Evolutionary conservation across 2,113 vertebrate genomes (phyloP), one percentile per base, ranked within the genome.

Genomic region (Crotalus horridus): DNA sequence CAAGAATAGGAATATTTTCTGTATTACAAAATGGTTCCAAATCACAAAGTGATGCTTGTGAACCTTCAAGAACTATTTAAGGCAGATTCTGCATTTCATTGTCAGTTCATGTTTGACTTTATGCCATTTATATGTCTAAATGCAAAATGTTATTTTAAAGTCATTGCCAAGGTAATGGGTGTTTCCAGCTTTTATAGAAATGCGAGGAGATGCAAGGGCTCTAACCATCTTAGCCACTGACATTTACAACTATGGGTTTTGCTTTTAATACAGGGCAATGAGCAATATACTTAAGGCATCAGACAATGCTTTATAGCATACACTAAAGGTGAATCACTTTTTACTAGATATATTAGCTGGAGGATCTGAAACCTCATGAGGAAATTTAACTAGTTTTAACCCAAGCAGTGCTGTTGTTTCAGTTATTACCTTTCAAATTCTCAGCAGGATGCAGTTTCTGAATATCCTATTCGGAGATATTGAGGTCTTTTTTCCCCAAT

Each of bases 241-340:
- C 98, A 98, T 98, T 98, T 98, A 98, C 97, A 98, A 96, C 96
- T 96, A 94, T 95, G 95, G 95, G 95, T 96, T 97, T 98, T 98
- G 97, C 97, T 98, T 98, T 98, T 98, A 97, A 97, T 97, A 96
- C 96, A 97, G 97, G 97, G 96, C 97, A 97, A 94, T 98, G 97
- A 98, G 96, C 97, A 98, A 98, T 97, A 95, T 96, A 98, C 97
- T 98, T 97, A 97, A 97, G 97, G 97, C 97, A 97, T 96, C 96
- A 96, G 95, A 97, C 97, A 96, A 97, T 97, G 95, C 92, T 97
- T 98, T 97, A 97, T 97, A 94, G 96, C 96, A 95, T 94, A 96
- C 94, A 96, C 96, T 97, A 98, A 98, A 98, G 97, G 97, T 98
- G 97, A 98, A 98, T 97, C 97, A 95, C 96, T 95, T 97, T 97